Evolutionary conservation across 2,888 invertebrate species (phyloP), one percentile per base, ranked within the genome.

Genomic region (Epirrhoe alternata): DNA sequence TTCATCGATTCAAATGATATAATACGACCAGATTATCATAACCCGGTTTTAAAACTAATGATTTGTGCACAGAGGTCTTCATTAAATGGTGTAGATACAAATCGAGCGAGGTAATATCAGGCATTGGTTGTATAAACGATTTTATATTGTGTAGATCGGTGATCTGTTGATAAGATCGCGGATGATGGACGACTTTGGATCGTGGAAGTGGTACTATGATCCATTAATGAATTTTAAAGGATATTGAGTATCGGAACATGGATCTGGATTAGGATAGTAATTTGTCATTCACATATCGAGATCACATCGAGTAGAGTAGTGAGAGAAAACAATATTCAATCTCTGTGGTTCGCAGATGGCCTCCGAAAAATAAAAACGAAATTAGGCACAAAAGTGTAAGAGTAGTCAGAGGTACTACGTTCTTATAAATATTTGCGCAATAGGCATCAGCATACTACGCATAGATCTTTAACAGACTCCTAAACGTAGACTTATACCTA

Each of bases 91-190:
- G 64, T 70, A 76, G 87, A 89, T 88, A 87, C 80, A 79, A 85
- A 90, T 88, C 87, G 81, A 83, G 89, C 82, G 82, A 83, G 80
- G 86, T 87, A 83, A 85, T 87, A 90, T 91, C 87, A 86, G 81
- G 85, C 86, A 87, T 86, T 84, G 82, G 83, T 76, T 83, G 86
- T 86, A 88, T 86, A 89, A 90, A 89, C 87, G 87, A 83, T 89
- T 92, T 91, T 89, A 90, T 90, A 90, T 88, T 90, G 86, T 89
- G 83, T 81, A 87, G 89, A 89, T 89, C 86, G 79, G 84, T 84
- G 86, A 82, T 84, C 79, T 68, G 65, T 69, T 82, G 92, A 92
- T 92, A 92, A 90, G 86, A 89, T 86, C 86, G 71, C 68, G 73
- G 70, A 74, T 92, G 92, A 93, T 92, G 86, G 87, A 91, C 87